Conservation (phyloP, 2,113 vertebrate genomes). For the Pyrgilauda ruficollis region DNA sequence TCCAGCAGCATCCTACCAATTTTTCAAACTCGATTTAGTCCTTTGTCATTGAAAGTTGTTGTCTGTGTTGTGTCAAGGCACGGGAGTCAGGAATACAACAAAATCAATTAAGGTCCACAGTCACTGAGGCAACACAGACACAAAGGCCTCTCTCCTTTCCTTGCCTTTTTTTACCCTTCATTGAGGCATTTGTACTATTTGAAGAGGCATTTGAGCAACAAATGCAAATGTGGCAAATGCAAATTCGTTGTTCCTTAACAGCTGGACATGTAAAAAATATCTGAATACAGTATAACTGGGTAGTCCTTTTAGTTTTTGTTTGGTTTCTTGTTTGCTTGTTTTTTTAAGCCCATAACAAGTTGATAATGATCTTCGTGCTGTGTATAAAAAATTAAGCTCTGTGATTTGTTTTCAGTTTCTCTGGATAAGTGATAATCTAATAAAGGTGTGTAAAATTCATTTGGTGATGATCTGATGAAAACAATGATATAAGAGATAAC, state of each 20-base stretch:
- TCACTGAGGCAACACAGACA: not conserved
- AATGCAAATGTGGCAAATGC: not conserved
- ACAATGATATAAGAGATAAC: not conserved
- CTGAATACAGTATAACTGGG: not conserved
- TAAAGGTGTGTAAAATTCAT: not conserved
- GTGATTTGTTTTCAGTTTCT: not conserved
- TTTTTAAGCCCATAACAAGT: not conserved
- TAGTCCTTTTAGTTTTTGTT: not conserved
- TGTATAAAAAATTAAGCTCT: not conserved
- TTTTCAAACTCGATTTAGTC: slow-evolving; percentile 15
- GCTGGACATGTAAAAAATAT: not conserved
- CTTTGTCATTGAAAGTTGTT: not conserved
- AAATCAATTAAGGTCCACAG: not conserved
- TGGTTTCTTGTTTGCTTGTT: not conserved
- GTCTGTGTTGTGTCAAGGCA: not conserved
- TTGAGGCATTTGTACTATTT: not conserved
- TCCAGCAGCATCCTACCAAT: not conserved
- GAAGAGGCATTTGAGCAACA: not conserved
- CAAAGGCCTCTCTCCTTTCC: not conserved
- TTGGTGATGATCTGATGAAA: not conserved
- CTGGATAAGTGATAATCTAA: not conserved
- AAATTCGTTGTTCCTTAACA: not conserved
- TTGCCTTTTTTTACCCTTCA: not conserved
- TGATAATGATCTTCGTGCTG: not conserved
- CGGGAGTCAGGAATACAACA: not conserved